Conservation (phyloP, 1,140 invertebrate genomes). For the Aporrectodea caliginosa region DNA sequence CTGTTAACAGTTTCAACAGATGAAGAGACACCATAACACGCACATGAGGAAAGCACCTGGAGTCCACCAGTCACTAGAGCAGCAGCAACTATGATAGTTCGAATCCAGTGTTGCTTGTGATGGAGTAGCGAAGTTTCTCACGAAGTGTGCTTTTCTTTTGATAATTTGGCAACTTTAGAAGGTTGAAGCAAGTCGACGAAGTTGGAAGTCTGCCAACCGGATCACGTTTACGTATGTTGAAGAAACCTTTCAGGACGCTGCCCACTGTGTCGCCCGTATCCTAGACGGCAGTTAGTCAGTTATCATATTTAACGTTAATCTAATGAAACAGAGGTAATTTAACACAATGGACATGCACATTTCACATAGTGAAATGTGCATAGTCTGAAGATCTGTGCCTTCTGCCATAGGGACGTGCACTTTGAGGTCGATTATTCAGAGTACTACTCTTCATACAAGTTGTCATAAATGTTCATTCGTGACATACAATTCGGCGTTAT, state of each 20-base stretch:
- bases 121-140: constrained; percentile 95
- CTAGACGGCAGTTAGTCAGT: constrained; percentile 37
- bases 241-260: constrained; percentile 94
- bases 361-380: too few relatives aligned
- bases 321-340: not conserved
- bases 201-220: constrained; percentile 93
- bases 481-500: too few relatives aligned
- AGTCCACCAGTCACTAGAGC: too few relatives aligned
- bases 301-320: constrained; percentile 2
- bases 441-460: too few relatives aligned
- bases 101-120: constrained; percentile 96
- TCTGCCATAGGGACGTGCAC: too few relatives aligned
- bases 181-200: constrained; percentile 98
- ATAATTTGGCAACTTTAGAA: constrained; percentile 97
- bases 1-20: too few relatives aligned
- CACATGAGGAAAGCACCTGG: too few relatives aligned
- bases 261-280: constrained; percentile 94
- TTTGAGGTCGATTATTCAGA: too few relatives aligned
- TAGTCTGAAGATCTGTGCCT: too few relatives aligned
- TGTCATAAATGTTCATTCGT: too few relatives aligned
- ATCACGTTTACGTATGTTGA: constrained; percentile 90
- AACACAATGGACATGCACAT: not conserved
- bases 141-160: constrained; percentile 89
- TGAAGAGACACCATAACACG: too few relatives aligned
- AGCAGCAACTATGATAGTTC: constrained; percentile 75